These are phyloP conservation scores for Drosophila tsacasi DNA, from an alignment of 1,140 invertebrate species.

Conservation along the genomic window DNA sequence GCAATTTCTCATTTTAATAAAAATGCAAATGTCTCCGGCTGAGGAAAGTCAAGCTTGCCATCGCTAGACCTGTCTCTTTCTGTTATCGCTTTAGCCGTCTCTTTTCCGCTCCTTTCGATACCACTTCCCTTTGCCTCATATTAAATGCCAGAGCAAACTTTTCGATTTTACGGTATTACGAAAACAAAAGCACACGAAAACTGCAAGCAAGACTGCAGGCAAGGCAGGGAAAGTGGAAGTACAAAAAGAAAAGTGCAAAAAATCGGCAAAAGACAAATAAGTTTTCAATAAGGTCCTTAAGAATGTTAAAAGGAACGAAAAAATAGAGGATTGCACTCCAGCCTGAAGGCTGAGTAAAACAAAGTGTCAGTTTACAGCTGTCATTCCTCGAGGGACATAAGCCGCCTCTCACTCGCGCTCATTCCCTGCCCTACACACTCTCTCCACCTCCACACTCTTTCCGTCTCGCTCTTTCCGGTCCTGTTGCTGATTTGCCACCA, in stretches of 20 bases:
- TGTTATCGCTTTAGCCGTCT: constrained; percentile 6
- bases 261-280: constrained; percentile 50
- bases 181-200: constrained; percentile 36
- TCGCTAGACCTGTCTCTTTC: constrained; percentile 7
- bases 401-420: background rate
- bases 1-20: constrained; percentile 81
- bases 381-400: constrained; percentile 30
- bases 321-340: constrained; percentile 36
- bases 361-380: constrained; percentile 57
- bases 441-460: background rate
- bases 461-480: constrained; percentile 8
- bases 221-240: background rate
- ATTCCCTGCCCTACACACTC: too few species aligned
- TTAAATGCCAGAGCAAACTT: constrained; percentile 67
- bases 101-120: background rate
- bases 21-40: constrained; percentile 74
- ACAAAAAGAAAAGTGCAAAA: constrained; percentile 9
- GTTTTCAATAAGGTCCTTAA: constrained; percentile 69
- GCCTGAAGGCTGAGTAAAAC: constrained; percentile 44
- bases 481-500: constrained; percentile 37
- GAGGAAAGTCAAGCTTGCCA: constrained; percentile 68
- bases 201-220: constrained; percentile 16
- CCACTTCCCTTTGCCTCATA: constrained; percentile 43
- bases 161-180: constrained; percentile 62
- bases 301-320: constrained; percentile 43